A percentile compares a stretch with the other conserved stretches of the same genome.
phyloP scores from a whole-genome alignment of 2,888 invertebrate genomes.

The Meiosimyza decipiens region DNA sequence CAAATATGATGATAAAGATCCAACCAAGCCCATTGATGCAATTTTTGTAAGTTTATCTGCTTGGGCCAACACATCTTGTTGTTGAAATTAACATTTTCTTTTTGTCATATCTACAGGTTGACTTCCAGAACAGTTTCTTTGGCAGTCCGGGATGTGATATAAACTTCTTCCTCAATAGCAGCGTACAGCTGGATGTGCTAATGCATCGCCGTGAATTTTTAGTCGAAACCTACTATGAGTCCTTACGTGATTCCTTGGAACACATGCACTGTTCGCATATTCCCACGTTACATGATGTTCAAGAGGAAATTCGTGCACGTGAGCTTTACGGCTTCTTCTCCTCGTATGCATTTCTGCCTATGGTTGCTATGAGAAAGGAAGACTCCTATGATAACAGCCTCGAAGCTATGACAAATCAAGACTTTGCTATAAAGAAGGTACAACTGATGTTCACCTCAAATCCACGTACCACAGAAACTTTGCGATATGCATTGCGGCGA shows the following conservation, averaged over 20 bases:
- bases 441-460: constrained; percentile 63
- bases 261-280: constrained; percentile 53
- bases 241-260: constrained; percentile 54
- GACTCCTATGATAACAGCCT: constrained; percentile 62
- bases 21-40: constrained; percentile 64
- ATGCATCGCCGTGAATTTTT: constrained; percentile 58
- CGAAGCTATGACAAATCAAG: constrained; percentile 59
- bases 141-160: constrained; percentile 66
- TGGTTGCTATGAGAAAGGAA: constrained; percentile 64
- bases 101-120: constrained; percentile 50
- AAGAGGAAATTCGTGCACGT: constrained; percentile 55
- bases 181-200: constrained; percentile 61
- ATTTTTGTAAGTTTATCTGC: constrained; percentile 62
- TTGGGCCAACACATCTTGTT: not conserved
- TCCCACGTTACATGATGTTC: constrained; percentile 57
- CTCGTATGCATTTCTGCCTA: constrained; percentile 62
- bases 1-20: constrained; percentile 63
- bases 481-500: constrained; percentile 58
- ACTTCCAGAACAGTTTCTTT: constrained; percentile 64
- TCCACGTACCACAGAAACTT: constrained; percentile 60
- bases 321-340: constrained; percentile 64
- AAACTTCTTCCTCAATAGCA: constrained; percentile 66
- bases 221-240: constrained; percentile 58
- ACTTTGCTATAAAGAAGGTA: constrained; percentile 60
- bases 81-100: not conserved